These are phyloP conservation scores for Hybognathus amarus DNA, from an alignment of 2,797 vertebrate genomes.

Conservation along the genomic window DNA sequence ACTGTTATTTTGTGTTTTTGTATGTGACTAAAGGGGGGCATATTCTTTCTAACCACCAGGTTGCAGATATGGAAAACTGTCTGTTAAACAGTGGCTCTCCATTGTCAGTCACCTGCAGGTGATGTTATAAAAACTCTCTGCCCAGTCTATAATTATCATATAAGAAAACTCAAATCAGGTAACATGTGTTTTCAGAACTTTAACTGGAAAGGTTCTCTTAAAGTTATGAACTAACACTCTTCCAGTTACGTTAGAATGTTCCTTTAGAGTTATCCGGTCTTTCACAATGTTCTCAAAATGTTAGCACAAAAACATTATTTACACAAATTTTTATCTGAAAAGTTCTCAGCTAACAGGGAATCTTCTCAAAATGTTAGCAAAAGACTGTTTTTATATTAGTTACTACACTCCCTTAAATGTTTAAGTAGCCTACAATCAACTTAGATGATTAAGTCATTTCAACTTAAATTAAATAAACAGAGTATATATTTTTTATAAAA, in stretches of 20 bases:
- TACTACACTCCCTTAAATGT: not conserved
- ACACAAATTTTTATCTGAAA: not conserved
- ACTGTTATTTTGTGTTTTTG: slow-evolving; percentile 1
- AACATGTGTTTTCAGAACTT: not conserved
- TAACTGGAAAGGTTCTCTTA: not conserved
- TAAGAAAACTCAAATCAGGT: slow-evolving; percentile 3
- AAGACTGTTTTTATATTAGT: not conserved
- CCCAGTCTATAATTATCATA: not conserved
- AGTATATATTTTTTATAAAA: too few relatives aligned
- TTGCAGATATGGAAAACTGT: slow-evolving; percentile 6
- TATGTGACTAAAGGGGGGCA: not conserved
- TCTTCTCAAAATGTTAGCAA: too few relatives aligned
- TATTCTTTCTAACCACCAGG: not conserved
- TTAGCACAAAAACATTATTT: not conserved
- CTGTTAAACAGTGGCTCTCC: not conserved
- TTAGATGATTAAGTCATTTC: too few relatives aligned
- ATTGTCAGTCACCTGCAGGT: not conserved
- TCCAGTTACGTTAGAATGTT: not conserved
- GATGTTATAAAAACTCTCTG: not conserved
- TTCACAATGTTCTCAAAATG: not conserved
- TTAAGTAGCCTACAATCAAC: too few relatives aligned
- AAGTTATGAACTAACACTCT: not conserved
- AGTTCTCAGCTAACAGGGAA: too few relatives aligned
- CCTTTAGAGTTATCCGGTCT: not conserved
- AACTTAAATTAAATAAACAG: too few relatives aligned